Conservation (phyloP, 2,888 invertebrate genomes). For the Strigamia crassipes region DNA sequence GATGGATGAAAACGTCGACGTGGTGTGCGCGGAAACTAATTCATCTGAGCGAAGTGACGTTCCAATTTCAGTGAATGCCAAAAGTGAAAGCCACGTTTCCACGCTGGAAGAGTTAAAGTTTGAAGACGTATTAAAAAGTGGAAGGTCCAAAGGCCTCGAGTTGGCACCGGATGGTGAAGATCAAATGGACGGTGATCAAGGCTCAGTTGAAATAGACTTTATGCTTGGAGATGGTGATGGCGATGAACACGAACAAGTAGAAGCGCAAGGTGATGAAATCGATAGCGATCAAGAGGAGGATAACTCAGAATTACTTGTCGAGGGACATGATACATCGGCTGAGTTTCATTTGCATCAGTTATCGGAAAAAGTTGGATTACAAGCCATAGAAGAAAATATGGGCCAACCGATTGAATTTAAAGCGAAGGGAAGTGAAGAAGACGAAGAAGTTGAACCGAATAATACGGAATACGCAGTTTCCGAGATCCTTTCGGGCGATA, state of each 20-base stretch:
- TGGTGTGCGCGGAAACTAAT: background rate
- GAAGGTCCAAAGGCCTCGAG: background rate
- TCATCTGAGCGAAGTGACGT: background rate
- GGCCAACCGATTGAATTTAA: background rate
- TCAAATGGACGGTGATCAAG: conserved; percentile 29
- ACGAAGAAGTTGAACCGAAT: background rate
- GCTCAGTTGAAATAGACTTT: conserved; percentile 27
- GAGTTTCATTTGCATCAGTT: background rate
- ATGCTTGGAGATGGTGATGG: background rate
- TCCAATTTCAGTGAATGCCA: background rate
- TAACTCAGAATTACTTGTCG: background rate
- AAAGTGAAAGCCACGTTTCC: background rate
- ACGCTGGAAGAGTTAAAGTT: background rate
- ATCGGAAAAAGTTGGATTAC: background rate
- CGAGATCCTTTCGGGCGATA: background rate
- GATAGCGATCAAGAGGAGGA: background rate
- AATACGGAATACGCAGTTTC: background rate
- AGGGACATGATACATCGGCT: background rate
- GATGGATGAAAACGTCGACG: background rate
- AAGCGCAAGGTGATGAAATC: background rate
- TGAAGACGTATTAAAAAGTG: conserved; percentile 20
- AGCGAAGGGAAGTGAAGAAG: background rate
- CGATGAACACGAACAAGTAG: background rate
- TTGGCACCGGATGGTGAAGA: conserved; percentile 38
- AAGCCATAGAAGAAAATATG: background rate